phyloP scores from a whole-genome alignment of 2,888 invertebrate species.

The Callosobruchus maculatus region DNA sequence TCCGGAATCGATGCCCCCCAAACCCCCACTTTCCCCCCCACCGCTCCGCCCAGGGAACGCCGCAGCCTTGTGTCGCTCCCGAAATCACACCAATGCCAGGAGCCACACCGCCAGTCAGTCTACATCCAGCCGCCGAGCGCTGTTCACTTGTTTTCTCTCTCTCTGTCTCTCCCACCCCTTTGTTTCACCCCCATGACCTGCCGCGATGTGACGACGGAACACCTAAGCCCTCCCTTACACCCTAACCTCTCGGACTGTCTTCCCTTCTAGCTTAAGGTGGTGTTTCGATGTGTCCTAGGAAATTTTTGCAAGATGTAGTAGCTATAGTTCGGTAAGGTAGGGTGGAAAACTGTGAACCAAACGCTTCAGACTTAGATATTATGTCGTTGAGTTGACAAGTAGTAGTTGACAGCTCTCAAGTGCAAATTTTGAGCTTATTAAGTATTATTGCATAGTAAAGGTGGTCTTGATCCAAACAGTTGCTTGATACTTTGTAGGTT shows the following conservation, averaged over 20 bases:
- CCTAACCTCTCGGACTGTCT: neutral
- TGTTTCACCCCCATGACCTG: neutral
- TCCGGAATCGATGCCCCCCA: neutral
- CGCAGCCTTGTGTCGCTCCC: neutral
- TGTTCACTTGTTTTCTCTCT: neutral
- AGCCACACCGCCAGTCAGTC: conserved; percentile 13
- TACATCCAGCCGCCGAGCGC: conserved; percentile 1
- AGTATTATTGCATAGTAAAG: too few species aligned
- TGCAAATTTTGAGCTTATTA: too few species aligned
- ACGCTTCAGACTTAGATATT: neutral
- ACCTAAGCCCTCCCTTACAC: neutral
- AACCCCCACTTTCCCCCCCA: neutral
- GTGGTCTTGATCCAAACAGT: too few species aligned
- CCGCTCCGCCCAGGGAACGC: neutral
- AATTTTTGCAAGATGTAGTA: neutral
- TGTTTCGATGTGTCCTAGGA: neutral
- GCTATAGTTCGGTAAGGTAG: neutral
- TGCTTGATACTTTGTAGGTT: too few species aligned
- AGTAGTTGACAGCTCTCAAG: too few species aligned
- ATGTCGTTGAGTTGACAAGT: neutral
- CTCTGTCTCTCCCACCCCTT: neutral
- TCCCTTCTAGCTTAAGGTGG: neutral
- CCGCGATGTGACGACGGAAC: neutral
- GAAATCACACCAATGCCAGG: conserved; percentile 7
- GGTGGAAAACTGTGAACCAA: neutral